phyloP scores from a whole-genome alignment of 2,888 invertebrate species.

The Nymphalis urticae region DNA sequence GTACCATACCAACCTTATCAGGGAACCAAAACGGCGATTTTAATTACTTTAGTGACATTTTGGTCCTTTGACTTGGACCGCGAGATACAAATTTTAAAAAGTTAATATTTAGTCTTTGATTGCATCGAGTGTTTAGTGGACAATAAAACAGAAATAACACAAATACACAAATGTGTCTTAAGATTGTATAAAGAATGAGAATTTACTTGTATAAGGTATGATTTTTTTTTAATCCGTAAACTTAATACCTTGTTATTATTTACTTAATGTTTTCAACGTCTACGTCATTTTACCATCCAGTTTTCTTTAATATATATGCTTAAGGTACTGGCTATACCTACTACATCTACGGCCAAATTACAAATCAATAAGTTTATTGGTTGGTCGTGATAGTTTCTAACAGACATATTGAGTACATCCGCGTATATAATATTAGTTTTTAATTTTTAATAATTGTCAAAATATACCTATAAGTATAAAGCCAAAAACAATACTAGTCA shows the following conservation, averaged over 20 bases:
- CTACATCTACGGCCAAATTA: too few relatives aligned
- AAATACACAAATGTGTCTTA: not conserved
- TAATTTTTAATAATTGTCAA: too few relatives aligned
- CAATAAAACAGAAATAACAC: not conserved
- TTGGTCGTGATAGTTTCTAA: too few relatives aligned
- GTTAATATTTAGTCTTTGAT: conserved; percentile 16
- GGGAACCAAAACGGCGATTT: conserved; percentile 20
- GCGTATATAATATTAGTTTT: too few relatives aligned
- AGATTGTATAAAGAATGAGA: not conserved
- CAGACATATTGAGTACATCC: too few relatives aligned
- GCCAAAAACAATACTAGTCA: too few relatives aligned
- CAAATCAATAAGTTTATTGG: too few relatives aligned
- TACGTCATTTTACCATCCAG: too few relatives aligned
- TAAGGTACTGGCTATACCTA: too few relatives aligned
- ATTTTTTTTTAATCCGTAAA: not conserved
- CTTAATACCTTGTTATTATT: not conserved
- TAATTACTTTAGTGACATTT: conserved; percentile 27
- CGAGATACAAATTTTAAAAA: conserved; percentile 20
- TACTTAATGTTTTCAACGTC: too few relatives aligned
- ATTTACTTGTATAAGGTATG: not conserved
- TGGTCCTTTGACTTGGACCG: conserved; percentile 9
- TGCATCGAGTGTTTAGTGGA: not conserved
- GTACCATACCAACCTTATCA: conserved; percentile 13
- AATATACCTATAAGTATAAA: too few relatives aligned
- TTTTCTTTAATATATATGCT: too few relatives aligned